Evolutionary conservation across 2,797 vertebrate genomes (phyloP), one percentile per base, ranked within the genome.

Genomic region (Enteromius afrohamiltoni): DNA sequence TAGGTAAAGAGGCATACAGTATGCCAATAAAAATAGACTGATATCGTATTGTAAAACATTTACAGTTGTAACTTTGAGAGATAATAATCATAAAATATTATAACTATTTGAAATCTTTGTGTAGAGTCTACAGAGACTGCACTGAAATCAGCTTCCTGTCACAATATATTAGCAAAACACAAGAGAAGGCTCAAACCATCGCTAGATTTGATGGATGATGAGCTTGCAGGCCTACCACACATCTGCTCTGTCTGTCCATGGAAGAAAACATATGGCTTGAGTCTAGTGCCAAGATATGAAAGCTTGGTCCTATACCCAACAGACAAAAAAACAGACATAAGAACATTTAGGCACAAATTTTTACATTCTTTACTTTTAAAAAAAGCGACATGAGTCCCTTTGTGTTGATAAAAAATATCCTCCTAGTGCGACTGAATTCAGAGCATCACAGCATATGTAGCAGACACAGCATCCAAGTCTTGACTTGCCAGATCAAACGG

Each of bases 231-330:
- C 79, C 68, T 47, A 58, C 51, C 11, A 16, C 73, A 26, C 76
- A 83, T 74, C 74, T 69, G 74, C 34, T 51, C 29, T 34, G 23
- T 62, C 49, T 78, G 78, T 55, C 40, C 60, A 82, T 58, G 76
- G 51, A 40, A 45, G 47, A 21, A 68, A 80, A 62, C 84, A 79
- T 82, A 82, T 49, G 70, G 69, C 67, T 70, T 40, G 31, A 68
- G 73, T 65, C 40, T 29, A 26, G 77, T 77, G 77, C 73, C 81
- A 80, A 68, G 68, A 51, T 68, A 53, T 34, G 6, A 34, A 67
- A 31, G 23, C 45, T 82, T 77, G 26, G 58, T 49, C 42, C 17
- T 53, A 64, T 21, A 65, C 47, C 37, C 69, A 55, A 45, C 29
- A 67, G 11, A 29, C 21, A 58, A 29, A 75, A 51, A 67, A 19